Percentiles rank a stretch among this genome's conserved stretches.
These are phyloP conservation scores for Chiloscyllium punctatum DNA, from an alignment of 2,797 vertebrate species.

Conservation along the genomic window DNA sequence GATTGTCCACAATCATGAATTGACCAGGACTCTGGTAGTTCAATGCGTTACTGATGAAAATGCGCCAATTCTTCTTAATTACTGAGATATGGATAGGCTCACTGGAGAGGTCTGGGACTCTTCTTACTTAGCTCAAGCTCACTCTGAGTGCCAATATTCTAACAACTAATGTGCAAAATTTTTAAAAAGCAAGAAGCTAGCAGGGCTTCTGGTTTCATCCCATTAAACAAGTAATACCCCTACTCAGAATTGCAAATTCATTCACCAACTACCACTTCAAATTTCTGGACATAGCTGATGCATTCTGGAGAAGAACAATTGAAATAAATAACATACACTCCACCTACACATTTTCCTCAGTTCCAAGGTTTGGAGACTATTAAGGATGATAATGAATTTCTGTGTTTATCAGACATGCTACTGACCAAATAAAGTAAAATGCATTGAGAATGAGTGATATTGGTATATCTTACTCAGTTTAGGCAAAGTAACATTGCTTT, in stretches of 20 bases:
- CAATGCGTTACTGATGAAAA: neutral
- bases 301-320: neutral
- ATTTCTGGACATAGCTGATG: neutral
- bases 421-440: neutral
- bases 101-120: neutral
- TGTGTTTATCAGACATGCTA: neutral
- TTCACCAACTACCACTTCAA: neutral
- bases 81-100: neutral
- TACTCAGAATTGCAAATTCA: neutral
- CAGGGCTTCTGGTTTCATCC: neutral
- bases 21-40: neutral
- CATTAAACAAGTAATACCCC: neutral
- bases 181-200: neutral
- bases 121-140: neutral
- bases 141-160: neutral
- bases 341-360: neutral
- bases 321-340: neutral
- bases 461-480: neutral
- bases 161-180: neutral
- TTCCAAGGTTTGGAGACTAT: neutral
- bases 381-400: neutral
- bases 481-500: neutral
- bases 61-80: neutral
- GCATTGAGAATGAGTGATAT: neutral
- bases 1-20: too few species aligned